Percentiles rank a stretch among this genome's conserved stretches.
Evolutionary conservation across 2,113 vertebrate species (phyloP).

Genomic region (Nannobrachium achirus): DNA sequence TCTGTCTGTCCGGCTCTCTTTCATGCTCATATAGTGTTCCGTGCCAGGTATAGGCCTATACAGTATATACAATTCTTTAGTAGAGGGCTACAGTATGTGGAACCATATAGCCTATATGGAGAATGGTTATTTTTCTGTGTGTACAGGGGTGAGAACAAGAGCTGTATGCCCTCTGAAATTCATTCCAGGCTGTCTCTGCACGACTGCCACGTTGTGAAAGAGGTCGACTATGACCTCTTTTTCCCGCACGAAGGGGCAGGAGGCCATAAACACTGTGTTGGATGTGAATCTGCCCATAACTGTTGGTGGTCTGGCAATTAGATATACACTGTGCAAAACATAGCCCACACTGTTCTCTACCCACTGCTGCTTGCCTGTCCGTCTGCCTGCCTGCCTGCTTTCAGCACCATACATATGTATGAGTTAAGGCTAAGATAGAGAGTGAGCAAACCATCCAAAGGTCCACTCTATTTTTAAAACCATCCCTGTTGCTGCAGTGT

Average conservation of each 20-base stretch:
- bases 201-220: conserved; percentile 69
- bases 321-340: conserved; percentile 63
- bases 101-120: too few species aligned
- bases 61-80: too few species aligned
- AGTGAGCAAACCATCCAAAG: conserved; percentile 27
- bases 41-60: too few species aligned
- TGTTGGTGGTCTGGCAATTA: conserved; percentile 72
- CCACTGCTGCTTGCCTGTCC: conserved; percentile 50
- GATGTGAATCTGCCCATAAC: conserved; percentile 60
- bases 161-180: conserved; percentile 43
- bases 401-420: conserved; percentile 63
- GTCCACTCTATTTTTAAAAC: neutral
- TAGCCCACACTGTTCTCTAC: conserved; percentile 48
- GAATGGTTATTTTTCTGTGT: too few species aligned
- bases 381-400: conserved; percentile 7
- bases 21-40: too few species aligned
- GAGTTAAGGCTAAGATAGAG: conserved; percentile 34
- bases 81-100: too few species aligned
- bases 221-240: conserved; percentile 38
- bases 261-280: conserved; percentile 42
- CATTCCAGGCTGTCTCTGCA: conserved; percentile 38
- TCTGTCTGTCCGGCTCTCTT: too few species aligned
- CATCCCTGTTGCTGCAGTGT: neutral
- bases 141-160: too few species aligned
- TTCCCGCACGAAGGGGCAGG: conserved; percentile 1